These are phyloP conservation scores for Drosophila bunnanda DNA, from an alignment of 2,888 invertebrate genomes.

Conservation along the genomic window DNA sequence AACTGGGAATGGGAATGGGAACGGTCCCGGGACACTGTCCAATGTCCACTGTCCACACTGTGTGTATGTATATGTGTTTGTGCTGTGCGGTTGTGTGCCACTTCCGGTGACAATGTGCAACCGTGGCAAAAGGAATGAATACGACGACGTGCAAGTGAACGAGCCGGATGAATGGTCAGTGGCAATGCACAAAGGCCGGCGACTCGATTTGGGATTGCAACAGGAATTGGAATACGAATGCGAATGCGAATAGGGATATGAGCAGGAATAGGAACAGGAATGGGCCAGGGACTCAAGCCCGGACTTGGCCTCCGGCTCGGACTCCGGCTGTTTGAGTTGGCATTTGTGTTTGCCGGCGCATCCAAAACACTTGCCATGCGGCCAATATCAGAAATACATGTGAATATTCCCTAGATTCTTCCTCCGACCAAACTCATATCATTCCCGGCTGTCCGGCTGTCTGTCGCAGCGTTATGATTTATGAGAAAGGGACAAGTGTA, in stretches of 20 bases:
- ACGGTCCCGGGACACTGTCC: slow-evolving; percentile 34
- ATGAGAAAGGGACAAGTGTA: slow-evolving; percentile 81
- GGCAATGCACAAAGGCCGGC: slow-evolving; percentile 49
- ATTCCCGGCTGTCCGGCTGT: slow-evolving; percentile 33
- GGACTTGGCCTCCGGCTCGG: background rate
- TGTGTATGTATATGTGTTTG: slow-evolving; percentile 19
- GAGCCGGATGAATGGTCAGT: slow-evolving; percentile 65
- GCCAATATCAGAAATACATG: slow-evolving; percentile 69
- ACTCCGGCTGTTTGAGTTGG: slow-evolving; percentile 26
- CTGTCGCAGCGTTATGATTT: slow-evolving; percentile 73
- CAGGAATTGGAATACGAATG: slow-evolving; percentile 41
- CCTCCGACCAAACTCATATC: slow-evolving; percentile 52
- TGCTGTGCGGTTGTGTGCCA: slow-evolving; percentile 56
- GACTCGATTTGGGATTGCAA: slow-evolving; percentile 49
- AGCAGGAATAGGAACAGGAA: slow-evolving; percentile 17
- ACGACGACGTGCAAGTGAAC: slow-evolving; percentile 63
- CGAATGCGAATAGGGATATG: slow-evolving; percentile 23
- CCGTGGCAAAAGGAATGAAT: slow-evolving; percentile 66
- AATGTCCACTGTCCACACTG: slow-evolving; percentile 7
- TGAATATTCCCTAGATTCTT: slow-evolving; percentile 67
- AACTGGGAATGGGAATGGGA: slow-evolving; percentile 19
- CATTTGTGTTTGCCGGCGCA: slow-evolving; percentile 33
- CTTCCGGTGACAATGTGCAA: slow-evolving; percentile 80
- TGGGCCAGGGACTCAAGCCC: slow-evolving; percentile 19
- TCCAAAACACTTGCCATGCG: slow-evolving; percentile 67